Base-by-base conservation (phyloP, 2,888 invertebrate species). In the Linnaemya vulpina region DNA sequence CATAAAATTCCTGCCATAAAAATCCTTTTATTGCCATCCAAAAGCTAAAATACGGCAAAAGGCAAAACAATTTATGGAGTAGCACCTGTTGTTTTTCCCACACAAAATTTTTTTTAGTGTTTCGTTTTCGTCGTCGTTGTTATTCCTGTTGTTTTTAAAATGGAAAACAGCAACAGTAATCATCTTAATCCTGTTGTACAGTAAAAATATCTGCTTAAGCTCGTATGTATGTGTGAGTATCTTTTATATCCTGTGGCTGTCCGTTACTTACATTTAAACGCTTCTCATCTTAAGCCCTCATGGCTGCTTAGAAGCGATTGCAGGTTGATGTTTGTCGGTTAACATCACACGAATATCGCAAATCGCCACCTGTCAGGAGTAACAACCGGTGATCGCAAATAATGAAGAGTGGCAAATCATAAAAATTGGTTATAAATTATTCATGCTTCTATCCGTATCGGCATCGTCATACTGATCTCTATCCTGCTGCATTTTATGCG, bases 61-160 rank as follows among this genome's bases (percentile, higher is more conserved):
- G 43, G 46, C 49, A 77, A 71, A 82, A 76, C 49, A 80, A 91
- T 91, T 92, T 91, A 89, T 89, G 89, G 87, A 87, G 87, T 87
- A 89, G 89, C 91, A 90, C 90, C 90, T 90, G 91, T 90, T 91
- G 87, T 85, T 87, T 88, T 90, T 91, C 90, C 91, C 89, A 89
- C 89, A 88, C 86, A 87, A 51, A 65, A 13, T 46, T 38, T 67
- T n/a, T 49, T n/a, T 55, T 76, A 22, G 35, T 77, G 25, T 71
- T 30, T 71, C 53, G 43, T 71, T 86, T 75, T 58, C 55, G 65
- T 63, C n/a, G 9, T 60, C 15, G 53, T 49, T 55, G 53, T 63
- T 58, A 49, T 60, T 71, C 38, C 67, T 62, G 40, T 30, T 67
- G 62, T 53, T 43, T 58, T 7, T 15, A 75, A 63, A n/a, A n/a